A percentile compares a stretch with the other conserved stretches of the same genome.
phyloP scores from a whole-genome alignment of 2,113 vertebrate species.

The Brachypodius melanocephalos region DNA sequence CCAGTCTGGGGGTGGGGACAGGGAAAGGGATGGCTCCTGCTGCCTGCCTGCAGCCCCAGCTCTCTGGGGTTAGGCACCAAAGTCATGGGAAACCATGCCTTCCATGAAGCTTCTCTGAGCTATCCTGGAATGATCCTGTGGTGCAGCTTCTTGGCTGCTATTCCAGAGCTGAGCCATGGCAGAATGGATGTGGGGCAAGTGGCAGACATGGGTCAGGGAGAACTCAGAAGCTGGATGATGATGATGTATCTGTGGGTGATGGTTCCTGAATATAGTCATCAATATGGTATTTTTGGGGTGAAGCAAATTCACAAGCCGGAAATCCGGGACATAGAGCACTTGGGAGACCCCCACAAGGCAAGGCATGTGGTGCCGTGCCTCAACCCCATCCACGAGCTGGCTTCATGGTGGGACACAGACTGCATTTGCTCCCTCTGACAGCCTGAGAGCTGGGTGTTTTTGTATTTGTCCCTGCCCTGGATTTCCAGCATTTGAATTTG shows the following conservation, averaged over 20 bases:
- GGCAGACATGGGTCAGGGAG: accelerated
- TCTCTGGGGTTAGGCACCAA: background rate
- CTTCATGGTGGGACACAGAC: background rate
- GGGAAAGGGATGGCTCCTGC: background rate
- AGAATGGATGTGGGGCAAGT: accelerated
- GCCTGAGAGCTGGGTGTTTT: accelerated
- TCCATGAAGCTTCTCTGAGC: background rate
- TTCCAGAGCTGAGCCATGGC: background rate
- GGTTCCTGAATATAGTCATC: background rate
- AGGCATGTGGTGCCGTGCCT: accelerated
- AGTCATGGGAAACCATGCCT: accelerated
- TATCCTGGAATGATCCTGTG: background rate
- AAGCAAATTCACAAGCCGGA: too few species aligned
- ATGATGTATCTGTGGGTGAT: background rate
- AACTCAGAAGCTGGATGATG: too few species aligned
- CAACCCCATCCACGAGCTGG: background rate
- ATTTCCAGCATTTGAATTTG: background rate
- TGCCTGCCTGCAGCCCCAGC: background rate
- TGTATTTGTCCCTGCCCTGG: background rate
- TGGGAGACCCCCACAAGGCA: background rate
- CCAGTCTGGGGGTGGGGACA: background rate
- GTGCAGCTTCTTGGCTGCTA: background rate
- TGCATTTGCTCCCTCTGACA: accelerated
- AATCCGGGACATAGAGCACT: background rate
- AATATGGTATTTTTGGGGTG: background rate